Base-by-base conservation (phyloP, 2,113 vertebrate species). In the Dasyornis broadbenti region DNA sequence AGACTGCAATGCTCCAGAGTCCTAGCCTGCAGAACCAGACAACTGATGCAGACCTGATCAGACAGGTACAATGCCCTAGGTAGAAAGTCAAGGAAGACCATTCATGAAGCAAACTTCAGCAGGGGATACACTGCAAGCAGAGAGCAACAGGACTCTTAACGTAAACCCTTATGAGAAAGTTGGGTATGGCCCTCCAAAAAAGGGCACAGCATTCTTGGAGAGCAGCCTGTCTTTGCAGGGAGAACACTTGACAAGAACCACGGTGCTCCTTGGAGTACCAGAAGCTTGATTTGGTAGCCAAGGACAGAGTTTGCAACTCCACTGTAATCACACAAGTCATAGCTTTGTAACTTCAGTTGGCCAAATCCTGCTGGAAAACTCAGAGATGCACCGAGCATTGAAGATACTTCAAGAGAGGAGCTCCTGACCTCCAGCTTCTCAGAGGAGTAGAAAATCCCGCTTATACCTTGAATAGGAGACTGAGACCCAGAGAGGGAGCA, bases 211-310 rank as follows among this genome's bases (percentile, higher is more conserved):
- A 5, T 37, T 54, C 19, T 10, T 22, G 66, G 24, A 73, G 31
- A 75, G 21, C 1, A 8, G 59, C 35, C 17, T 15, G 54, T 59
- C 49, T 21, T 77, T 56, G 27, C 77, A 54, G 37, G 28, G 27
- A 1, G 1, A n/a, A 11, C 30, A 19, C 2, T 6, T 3, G 42
- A 47, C 1, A 7, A 85, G n/a, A 75, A 84, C 27, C 37, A n/a
- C 0, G 0, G 33, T 6, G 70, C 35, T 76, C 71, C 37, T 4
- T 2, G 22, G 52, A 89, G 44, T 52, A 47, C 27, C 15, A 50
- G 60, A 50, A 2, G 5, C 37, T 59, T 1, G 0, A 15, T 59
- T 59, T 3, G 0, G 35, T 27, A 71, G 40, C 35, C 49, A 49
- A 50, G 54, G 31, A 72, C 56, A 65, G 1, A 1, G 28, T 27